Conservation (phyloP, 2,797 vertebrate species). For the Eupleurogrammus muticus region DNA sequence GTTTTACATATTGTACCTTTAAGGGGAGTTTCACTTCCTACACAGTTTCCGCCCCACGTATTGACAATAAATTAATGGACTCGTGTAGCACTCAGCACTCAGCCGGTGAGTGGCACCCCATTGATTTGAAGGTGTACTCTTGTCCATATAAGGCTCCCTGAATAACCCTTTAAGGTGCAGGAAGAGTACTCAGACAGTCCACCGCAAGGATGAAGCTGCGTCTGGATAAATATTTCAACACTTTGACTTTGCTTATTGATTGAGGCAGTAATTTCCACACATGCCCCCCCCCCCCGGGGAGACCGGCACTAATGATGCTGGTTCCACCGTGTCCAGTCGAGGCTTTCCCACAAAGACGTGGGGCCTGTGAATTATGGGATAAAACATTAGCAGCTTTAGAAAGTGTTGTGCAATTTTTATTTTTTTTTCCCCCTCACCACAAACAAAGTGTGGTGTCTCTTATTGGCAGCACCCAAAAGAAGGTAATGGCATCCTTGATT, state of each 20-base stretch:
- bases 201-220: constrained; percentile 84
- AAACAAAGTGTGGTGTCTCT: constrained; percentile 75
- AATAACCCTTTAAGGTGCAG: constrained; percentile 88
- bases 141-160: constrained; percentile 86
- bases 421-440: constrained; percentile 46
- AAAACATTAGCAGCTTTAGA: constrained; percentile 87
- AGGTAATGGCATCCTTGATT: constrained; percentile 79
- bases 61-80: constrained; percentile 87
- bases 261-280: constrained; percentile 88
- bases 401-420: constrained; percentile 75
- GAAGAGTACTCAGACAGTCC: constrained; percentile 86
- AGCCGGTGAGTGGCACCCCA: constrained; percentile 83
- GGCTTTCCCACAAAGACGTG: constrained; percentile 85
- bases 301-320: constrained; percentile 87
- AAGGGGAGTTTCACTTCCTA: constrained; percentile 67
- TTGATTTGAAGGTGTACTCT: constrained; percentile 88
- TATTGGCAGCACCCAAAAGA: constrained; percentile 53
- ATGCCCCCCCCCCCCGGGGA: constrained; percentile 83
- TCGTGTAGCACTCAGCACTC: constrained; percentile 84
- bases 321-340: constrained; percentile 89
- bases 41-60: constrained; percentile 78
- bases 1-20: constrained; percentile 7
- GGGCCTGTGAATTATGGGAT: constrained; percentile 85
- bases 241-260: constrained; percentile 91
- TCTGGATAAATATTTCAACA: constrained; percentile 91